These are phyloP conservation scores for Xiphorhynchus erythropygius DNA, from an alignment of 2,797 vertebrate genomes.

Conservation along the genomic window DNA sequence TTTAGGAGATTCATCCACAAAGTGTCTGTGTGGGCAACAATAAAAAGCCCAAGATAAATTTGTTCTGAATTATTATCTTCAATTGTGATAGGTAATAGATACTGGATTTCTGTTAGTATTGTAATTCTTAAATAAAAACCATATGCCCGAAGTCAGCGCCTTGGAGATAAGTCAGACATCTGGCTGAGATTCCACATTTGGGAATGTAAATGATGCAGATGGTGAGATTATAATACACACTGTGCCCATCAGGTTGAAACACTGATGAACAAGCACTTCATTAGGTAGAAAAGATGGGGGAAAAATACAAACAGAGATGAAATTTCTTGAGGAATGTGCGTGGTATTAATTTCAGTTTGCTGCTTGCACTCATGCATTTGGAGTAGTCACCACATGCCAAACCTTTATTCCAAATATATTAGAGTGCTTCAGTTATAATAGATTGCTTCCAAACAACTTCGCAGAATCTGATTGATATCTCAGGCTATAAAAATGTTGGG, in stretches of 20 bases:
- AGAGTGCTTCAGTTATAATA: background rate
- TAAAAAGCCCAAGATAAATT: constrained; percentile 32
- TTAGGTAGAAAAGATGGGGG: background rate
- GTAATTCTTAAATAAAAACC: constrained; percentile 66
- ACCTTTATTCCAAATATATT: background rate
- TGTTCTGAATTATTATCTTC: constrained; percentile 26
- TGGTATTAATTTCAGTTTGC: background rate
- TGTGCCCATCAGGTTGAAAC: background rate
- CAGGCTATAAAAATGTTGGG: background rate
- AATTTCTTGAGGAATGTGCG: background rate
- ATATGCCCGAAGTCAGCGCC: constrained; percentile 26
- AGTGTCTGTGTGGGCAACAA: background rate
- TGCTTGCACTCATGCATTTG: background rate
- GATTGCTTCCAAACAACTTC: background rate
- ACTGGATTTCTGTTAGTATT: constrained; percentile 38
- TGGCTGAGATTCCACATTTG: constrained; percentile 54
- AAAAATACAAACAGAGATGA: background rate
- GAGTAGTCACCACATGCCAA: background rate
- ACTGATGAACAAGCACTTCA: constrained; percentile 29
- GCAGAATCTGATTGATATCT: background rate
- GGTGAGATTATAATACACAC: constrained; percentile 41
- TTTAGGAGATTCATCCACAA: background rate
- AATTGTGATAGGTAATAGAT: constrained; percentile 25
- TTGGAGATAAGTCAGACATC: constrained; percentile 59
- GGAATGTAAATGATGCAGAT: constrained; percentile 60